These are phyloP conservation scores for Stenotaenia linearis DNA, from an alignment of 2,888 invertebrate species.

Conservation along the genomic window DNA sequence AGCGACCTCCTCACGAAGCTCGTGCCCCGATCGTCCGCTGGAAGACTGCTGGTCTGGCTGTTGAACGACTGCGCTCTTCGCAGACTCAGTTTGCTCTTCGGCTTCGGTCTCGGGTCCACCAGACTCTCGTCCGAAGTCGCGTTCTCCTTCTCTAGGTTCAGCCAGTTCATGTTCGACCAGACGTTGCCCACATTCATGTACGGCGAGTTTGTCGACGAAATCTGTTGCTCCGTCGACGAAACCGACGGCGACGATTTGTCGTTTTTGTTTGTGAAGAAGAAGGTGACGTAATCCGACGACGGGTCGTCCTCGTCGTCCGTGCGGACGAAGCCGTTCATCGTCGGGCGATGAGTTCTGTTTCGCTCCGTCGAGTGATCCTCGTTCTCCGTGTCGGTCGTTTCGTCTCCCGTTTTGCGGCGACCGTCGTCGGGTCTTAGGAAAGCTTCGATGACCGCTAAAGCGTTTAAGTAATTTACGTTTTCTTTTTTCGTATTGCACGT, in stretches of 20 bases:
- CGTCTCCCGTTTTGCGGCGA: slow-evolving; percentile 35
- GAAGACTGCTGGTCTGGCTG: slow-evolving; percentile 33
- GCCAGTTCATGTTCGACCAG: slow-evolving; percentile 39
- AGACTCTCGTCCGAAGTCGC: background rate
- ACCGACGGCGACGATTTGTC: background rate
- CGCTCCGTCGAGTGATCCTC: slow-evolving; percentile 39
- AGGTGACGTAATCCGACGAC: slow-evolving; percentile 39
- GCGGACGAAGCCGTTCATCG: slow-evolving; percentile 7
- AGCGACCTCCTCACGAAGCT: slow-evolving; percentile 7
- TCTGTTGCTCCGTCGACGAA: background rate
- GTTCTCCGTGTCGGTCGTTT: slow-evolving; percentile 42
- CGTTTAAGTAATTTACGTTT: background rate
- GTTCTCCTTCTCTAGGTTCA: background rate
- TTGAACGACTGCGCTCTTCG: slow-evolving; percentile 41
- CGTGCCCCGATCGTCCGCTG: slow-evolving; percentile 22
- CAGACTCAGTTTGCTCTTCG: background rate
- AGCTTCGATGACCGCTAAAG: background rate
- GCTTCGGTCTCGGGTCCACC: background rate
- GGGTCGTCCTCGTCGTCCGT: slow-evolving; percentile 34
- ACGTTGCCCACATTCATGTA: slow-evolving; percentile 57
- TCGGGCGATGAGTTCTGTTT: slow-evolving; percentile 34
- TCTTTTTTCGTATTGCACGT: background rate
- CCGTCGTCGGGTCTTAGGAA: background rate
- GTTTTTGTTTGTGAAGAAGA: slow-evolving; percentile 19
- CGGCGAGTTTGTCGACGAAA: slow-evolving; percentile 43